Evolutionary conservation across 2,113 vertebrate genomes (phyloP), one percentile per base, ranked within the genome.

Genomic region (Hydrolagus affinis): DNA sequence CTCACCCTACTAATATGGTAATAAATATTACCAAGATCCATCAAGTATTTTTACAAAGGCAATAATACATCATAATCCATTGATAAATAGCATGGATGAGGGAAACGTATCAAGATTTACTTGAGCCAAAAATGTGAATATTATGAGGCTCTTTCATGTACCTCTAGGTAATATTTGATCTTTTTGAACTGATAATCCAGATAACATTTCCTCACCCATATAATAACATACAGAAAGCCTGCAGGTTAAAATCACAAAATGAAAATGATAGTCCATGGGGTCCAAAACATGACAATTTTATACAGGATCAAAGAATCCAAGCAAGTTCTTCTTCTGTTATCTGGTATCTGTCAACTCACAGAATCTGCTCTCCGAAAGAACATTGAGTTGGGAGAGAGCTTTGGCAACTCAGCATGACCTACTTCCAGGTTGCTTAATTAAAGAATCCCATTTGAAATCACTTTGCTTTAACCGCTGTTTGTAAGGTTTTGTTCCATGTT

Each of bases 11-110:
- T 17, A 83, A 66, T 28, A 30, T 23, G 59, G 57, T 78, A 78
- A 78, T 80, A 62, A 68, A 62, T 28, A 17, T 62, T 28, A 80
- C 17, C 9, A 80, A 28, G 11, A 83, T 8, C 23, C 8, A 62
- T 83, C 30, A 66, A 83, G 32, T 68, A 68, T 83, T 83, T 44
- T 83, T 83, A 66, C 62, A 83, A 9, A 21, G 59, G 23, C 62
- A 66, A 83, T 17, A 11, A 30, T 68, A 32, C 62, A 66, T 83
- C 62, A 83, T 10, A 83, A 19, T 62, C 14, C 59, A 64, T 25
- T 30, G 60, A 25, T 23, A 15, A 25, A 80, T 80, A 83, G 32
- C 64, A 66, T 66, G 25, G 7, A 83, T 83, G 32, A 23, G 23
- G 59, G n/a, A 83, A 66, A 30, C 21, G 62, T 83, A 68, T 32